Evolutionary conservation across 2,888 invertebrate genomes (phyloP).

Genomic region (Parascotia fuliginaria): DNA sequence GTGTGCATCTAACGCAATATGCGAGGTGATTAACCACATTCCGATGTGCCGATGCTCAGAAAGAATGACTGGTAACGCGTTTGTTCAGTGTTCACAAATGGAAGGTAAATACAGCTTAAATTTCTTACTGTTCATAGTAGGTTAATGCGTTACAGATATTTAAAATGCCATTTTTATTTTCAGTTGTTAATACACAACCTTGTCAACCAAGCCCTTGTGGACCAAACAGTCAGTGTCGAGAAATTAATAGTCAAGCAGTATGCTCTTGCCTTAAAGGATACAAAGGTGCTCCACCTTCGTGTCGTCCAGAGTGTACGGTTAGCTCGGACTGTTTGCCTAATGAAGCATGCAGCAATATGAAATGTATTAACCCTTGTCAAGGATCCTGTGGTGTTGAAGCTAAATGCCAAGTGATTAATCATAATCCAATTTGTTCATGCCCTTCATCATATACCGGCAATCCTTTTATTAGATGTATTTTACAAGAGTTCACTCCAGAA

Average conservation of each 20-base stretch:
- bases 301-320: slow-evolving; percentile 91
- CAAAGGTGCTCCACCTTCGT: slow-evolving; percentile 91
- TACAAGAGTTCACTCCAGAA: slow-evolving; percentile 78
- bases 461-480: slow-evolving; percentile 90
- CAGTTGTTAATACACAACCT: slow-evolving; percentile 67
- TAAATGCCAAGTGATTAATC: slow-evolving; percentile 91
- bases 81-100: slow-evolving; percentile 84
- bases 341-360: slow-evolving; percentile 91
- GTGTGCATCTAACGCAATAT: slow-evolving; percentile 89
- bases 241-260: slow-evolving; percentile 89
- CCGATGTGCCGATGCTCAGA: slow-evolving; percentile 90
- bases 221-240: slow-evolving; percentile 91
- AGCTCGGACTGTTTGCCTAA: slow-evolving; percentile 91
- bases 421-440: slow-evolving; percentile 93
- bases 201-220: slow-evolving; percentile 90
- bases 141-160: neutral
- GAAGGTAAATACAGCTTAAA: slow-evolving; percentile 58
- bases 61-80: slow-evolving; percentile 89
- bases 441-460: slow-evolving; percentile 89
- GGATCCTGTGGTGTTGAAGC: slow-evolving; percentile 93
- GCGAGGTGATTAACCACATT: slow-evolving; percentile 90
- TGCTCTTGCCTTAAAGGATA: slow-evolving; percentile 90
- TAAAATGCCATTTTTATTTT: slow-evolving; percentile 37
- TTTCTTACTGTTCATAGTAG: neutral
- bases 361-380: slow-evolving; percentile 93